Conservation (phyloP, 2,113 vertebrate species). For the Mus pahari region DNA sequence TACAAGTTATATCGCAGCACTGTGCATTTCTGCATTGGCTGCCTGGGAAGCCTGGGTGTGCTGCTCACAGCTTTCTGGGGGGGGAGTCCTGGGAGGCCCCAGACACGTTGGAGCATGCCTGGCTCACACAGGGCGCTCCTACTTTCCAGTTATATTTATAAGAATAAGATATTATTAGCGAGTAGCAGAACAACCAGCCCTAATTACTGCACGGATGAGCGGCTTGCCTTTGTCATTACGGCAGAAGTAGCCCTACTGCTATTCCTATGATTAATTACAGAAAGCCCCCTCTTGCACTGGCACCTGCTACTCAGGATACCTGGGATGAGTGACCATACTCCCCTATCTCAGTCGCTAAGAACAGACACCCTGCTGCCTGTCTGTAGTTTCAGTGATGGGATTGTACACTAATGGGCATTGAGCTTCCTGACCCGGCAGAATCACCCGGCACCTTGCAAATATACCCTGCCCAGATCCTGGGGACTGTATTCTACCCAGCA, state of each 20-base stretch:
- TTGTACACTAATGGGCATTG: rapidly evolving
- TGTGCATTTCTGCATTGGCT: background rate
- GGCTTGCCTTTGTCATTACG: slow-evolving; percentile 51
- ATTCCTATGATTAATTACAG: slow-evolving; percentile 65
- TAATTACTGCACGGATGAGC: slow-evolving; percentile 50
- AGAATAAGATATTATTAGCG: slow-evolving; percentile 36
- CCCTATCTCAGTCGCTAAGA: too few relatives aligned
- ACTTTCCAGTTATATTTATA: slow-evolving; percentile 24
- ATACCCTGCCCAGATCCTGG: rapidly evolving
- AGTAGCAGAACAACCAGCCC: background rate
- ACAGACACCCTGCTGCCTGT: background rate
- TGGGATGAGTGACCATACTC: background rate
- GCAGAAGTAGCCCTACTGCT: slow-evolving; percentile 34
- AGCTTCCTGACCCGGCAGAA: background rate
- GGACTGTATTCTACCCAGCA: background rate
- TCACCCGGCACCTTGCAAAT: rapidly evolving
- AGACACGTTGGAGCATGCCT: background rate
- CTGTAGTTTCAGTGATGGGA: rapidly evolving
- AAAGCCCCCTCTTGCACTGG: background rate
- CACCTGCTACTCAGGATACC: slow-evolving; percentile 15
- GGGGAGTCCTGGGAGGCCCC: background rate
- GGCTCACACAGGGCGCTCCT: background rate
- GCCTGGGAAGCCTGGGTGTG: background rate
- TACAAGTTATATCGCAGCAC: background rate
- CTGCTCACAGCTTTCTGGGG: background rate